These are phyloP conservation scores for Protobothrops mucrosquamatus DNA, from an alignment of 2,113 vertebrate species.

Conservation along the genomic window DNA sequence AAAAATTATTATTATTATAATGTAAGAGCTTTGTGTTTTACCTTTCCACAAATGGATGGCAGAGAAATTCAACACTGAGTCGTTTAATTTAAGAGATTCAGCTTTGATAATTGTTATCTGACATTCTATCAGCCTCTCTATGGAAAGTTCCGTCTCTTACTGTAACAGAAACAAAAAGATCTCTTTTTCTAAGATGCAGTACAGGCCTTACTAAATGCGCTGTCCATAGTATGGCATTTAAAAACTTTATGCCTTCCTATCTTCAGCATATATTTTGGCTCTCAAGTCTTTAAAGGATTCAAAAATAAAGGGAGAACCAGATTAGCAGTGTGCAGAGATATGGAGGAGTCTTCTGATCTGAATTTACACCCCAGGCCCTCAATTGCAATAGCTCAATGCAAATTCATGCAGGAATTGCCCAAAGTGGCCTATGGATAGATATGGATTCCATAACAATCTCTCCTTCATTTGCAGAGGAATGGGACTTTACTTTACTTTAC, in stretches of 20 bases:
- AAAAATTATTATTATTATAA: not conserved
- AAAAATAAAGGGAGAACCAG: not conserved
- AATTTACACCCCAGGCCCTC: not conserved
- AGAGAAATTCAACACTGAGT: not conserved
- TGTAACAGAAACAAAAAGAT: not conserved
- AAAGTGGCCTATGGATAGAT: not conserved
- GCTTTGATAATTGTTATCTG: not conserved
- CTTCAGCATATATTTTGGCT: not conserved
- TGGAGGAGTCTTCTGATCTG: not conserved
- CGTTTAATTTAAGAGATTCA: not conserved
- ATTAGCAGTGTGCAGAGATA: not conserved
- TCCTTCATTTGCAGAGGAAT: no score
- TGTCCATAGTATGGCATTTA: not conserved
- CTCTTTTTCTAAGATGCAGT: not conserved
- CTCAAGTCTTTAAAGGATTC: not conserved
- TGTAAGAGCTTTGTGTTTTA: not conserved
- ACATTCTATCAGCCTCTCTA: not conserved
- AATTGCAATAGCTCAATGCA: not conserved
- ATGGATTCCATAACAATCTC: not conserved
- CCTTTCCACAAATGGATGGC: not conserved
- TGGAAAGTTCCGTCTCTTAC: not conserved
- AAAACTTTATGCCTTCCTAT: not conserved
- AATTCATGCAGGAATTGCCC: not conserved
- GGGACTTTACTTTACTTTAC: not conserved
- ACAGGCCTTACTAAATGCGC: not conserved